Percentiles rank a stretch among this genome's conserved stretches.
Evolutionary conservation across 2,797 vertebrate species (phyloP).

Genomic region (Notolepis coatsorum): DNA sequence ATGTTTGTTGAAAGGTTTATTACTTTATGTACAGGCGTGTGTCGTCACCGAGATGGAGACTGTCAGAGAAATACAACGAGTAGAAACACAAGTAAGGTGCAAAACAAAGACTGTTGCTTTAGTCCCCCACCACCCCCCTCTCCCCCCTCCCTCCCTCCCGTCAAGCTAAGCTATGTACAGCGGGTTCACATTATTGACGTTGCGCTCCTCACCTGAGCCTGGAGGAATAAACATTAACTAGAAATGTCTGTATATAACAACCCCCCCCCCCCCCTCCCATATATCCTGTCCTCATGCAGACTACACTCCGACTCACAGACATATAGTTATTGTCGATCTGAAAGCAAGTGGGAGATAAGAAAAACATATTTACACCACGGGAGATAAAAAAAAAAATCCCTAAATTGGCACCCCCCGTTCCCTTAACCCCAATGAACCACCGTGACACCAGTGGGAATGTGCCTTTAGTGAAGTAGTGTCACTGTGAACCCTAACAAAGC

Average conservation of each 20-base stretch:
- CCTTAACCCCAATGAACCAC: not conserved
- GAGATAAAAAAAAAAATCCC: not conserved
- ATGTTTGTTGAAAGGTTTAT: slow-evolving; percentile 67
- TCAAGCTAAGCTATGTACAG: slow-evolving; percentile 57
- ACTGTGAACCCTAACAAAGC: slow-evolving; percentile 31
- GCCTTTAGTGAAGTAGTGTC: slow-evolving; percentile 31
- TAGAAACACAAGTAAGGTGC: slow-evolving; percentile 80
- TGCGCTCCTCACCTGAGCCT: slow-evolving; percentile 5
- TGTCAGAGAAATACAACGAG: slow-evolving; percentile 74
- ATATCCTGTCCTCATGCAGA: slow-evolving; percentile 24
- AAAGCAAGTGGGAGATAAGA: slow-evolving; percentile 24
- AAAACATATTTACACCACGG: slow-evolving; percentile 50
- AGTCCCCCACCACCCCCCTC: not conserved
- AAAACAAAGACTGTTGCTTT: slow-evolving; percentile 71
- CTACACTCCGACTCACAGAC: slow-evolving; percentile 29
- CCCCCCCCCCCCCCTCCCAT: slow-evolving; percentile 2
- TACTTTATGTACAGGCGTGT: slow-evolving; percentile 72
- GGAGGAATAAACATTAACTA: slow-evolving; percentile 10
- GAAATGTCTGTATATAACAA: slow-evolving; percentile 19
- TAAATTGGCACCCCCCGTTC: not conserved
- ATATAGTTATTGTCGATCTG: slow-evolving; percentile 11
- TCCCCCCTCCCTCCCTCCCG: not conserved
- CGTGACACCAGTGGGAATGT: slow-evolving; percentile 5
- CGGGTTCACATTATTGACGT: slow-evolving; percentile 70
- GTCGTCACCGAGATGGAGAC: slow-evolving; percentile 74